Conservation (phyloP, 2,113 vertebrate species). For the Tamias sibiricus region DNA sequence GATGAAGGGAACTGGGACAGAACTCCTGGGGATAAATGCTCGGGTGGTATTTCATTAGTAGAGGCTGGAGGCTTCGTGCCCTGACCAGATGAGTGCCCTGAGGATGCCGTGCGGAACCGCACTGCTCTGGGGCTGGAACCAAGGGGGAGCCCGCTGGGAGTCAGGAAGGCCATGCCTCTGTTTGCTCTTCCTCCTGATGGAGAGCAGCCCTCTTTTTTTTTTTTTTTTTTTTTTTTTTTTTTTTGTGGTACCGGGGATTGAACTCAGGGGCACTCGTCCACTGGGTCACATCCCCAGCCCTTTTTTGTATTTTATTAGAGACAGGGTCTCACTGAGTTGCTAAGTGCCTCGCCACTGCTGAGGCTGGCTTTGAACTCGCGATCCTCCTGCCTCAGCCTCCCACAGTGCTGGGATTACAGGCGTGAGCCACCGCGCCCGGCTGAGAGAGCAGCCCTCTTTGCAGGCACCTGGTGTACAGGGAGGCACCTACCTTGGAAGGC, state of each 20-base stretch:
- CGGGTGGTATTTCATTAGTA: slow-evolving; percentile 15
- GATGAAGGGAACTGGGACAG: neutral
- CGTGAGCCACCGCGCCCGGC: too few species aligned
- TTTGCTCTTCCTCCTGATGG: neutral
- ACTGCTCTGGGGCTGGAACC: neutral
- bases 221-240: too few species aligned
- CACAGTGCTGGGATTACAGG: too few species aligned
- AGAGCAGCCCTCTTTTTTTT: neutral
- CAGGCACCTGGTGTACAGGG: too few species aligned
- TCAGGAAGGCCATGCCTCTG: neutral
- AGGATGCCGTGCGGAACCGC: neutral
- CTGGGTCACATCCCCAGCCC: too few species aligned
- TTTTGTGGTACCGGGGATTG: too few species aligned
- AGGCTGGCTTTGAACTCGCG: too few species aligned
- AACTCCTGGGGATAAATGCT: neutral
- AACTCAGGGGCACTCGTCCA: too few species aligned
- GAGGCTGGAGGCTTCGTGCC: neutral
- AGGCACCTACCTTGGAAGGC: neutral
- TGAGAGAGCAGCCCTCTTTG: neutral
- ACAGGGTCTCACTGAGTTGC: too few species aligned
- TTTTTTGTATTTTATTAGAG: too few species aligned
- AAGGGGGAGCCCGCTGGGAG: neutral
- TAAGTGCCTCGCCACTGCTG: too few species aligned
- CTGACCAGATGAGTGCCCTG: accelerated
- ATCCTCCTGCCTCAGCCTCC: too few species aligned